These are phyloP conservation scores for Serrognathus titanus DNA, from an alignment of 2,888 invertebrate genomes.

Conservation along the genomic window DNA sequence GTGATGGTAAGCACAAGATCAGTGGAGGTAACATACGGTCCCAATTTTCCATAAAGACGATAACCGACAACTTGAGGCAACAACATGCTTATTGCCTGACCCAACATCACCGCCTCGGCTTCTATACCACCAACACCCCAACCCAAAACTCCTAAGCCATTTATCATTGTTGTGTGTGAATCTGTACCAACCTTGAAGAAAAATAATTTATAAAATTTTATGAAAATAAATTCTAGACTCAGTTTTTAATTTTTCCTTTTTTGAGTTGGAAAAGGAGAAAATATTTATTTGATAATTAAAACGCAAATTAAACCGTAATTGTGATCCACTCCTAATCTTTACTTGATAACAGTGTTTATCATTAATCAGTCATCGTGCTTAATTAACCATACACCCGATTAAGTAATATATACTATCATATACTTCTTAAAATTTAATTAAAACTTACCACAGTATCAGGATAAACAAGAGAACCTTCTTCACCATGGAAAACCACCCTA, in stretches of 20 bases:
- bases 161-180: constrained; percentile 99
- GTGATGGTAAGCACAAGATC: constrained; percentile 97
- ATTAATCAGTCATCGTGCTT: no score
- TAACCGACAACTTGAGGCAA: constrained; percentile 96
- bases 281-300: no score
- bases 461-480: constrained; percentile 59
- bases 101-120: constrained; percentile 98
- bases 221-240: no score
- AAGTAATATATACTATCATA: not conserved
- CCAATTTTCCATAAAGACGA: constrained; percentile 75
- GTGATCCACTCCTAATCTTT: no score
- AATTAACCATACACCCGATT: not conserved
- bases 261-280: no score
- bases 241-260: no score
- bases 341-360: no score
- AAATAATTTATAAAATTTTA: no score
- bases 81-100: constrained; percentile 95
- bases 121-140: constrained; percentile 98
- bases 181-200: constrained; percentile 90
- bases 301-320: no score
- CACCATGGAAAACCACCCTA: constrained; percentile 78
- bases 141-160: constrained; percentile 92
- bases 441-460: constrained; percentile 66
- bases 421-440: constrained; percentile 33
- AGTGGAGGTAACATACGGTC: constrained; percentile 86